phyloP scores from a whole-genome alignment of 2,888 invertebrate genomes.

The Thelaira solivaga region DNA sequence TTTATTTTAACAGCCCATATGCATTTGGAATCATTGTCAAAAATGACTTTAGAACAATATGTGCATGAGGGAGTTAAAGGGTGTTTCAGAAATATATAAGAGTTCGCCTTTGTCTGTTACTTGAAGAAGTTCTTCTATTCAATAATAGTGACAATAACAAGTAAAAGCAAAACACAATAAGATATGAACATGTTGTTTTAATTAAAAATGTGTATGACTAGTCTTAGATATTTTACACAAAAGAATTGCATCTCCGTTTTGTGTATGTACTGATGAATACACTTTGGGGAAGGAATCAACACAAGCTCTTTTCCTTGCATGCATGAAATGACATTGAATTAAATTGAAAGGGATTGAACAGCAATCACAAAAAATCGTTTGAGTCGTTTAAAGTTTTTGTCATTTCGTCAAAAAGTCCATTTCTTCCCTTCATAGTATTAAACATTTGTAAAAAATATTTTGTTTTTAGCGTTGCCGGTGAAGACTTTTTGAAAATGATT shows the following conservation, averaged over 20 bases:
- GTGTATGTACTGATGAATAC: too few relatives aligned
- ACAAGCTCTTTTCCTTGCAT: not conserved
- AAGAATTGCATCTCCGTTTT: too few relatives aligned
- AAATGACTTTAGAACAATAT: not conserved
- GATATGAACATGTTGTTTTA: too few relatives aligned
- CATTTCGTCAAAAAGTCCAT: slow-evolving; percentile 10
- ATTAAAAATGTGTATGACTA: too few relatives aligned
- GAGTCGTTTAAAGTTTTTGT: not conserved
- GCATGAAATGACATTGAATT: slow-evolving; percentile 1
- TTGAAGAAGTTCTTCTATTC: not conserved
- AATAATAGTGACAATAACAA: not conserved
- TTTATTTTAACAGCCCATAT: slow-evolving; percentile 11
- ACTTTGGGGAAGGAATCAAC: too few relatives aligned
- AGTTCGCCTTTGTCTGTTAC: not conserved
- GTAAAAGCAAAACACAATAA: too few relatives aligned
- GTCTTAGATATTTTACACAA: too few relatives aligned
- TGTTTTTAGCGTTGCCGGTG: too few relatives aligned
- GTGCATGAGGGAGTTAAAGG: not conserved
- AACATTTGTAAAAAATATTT: slow-evolving; percentile 21
- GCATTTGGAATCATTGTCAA: not conserved
- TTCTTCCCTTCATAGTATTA: not conserved
- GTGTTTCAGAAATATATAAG: not conserved
- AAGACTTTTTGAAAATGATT: too few relatives aligned
- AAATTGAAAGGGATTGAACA: not conserved
- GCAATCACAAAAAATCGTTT: not conserved